Conservation (phyloP, 1,140 invertebrate genomes). For the Drosophila persimilis region DNA sequence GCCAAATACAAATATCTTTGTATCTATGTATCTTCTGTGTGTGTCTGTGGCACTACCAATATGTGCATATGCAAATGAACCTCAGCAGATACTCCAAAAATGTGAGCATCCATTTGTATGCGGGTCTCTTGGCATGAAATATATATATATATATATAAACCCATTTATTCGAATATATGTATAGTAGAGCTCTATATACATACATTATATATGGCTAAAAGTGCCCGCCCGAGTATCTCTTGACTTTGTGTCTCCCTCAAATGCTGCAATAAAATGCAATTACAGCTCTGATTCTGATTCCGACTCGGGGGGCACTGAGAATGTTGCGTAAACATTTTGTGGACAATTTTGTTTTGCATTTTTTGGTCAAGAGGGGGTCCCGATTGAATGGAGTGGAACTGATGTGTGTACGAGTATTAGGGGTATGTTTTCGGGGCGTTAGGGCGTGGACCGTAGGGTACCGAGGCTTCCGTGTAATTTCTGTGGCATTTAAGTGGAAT, state of each 20-base stretch:
- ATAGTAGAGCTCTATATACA: conserved; percentile 3
- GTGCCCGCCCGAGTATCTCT: conserved; percentile 17
- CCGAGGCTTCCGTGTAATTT: conserved; percentile 45
- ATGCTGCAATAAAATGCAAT: conserved; percentile 70
- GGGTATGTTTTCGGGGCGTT: conserved; percentile 12
- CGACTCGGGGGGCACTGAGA: conserved; percentile 3
- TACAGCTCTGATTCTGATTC: conserved; percentile 60
- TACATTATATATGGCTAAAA: conserved; percentile 27
- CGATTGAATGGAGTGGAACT: background rate
- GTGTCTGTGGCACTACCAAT: conserved; percentile 22
- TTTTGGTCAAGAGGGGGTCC: conserved; percentile 32
- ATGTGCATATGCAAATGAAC: conserved; percentile 69
- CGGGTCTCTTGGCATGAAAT: conserved; percentile 8
- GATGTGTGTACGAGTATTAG: background rate
- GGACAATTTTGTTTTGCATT: conserved; percentile 68
- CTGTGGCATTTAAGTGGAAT: conserved; percentile 69
- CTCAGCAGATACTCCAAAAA: conserved; percentile 35
- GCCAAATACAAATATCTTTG: conserved; percentile 56
- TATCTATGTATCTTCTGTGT: conserved; percentile 12
- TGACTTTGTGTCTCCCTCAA: conserved; percentile 33
- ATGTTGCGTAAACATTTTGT: conserved; percentile 72
- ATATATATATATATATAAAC: conserved; percentile 9
- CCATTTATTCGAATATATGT: conserved; percentile 32
- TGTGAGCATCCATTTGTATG: conserved; percentile 17
- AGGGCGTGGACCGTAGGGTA: conserved; percentile 20